These are phyloP conservation scores for Labeo catla DNA, from an alignment of 2,113 vertebrate species.

Conservation along the genomic window DNA sequence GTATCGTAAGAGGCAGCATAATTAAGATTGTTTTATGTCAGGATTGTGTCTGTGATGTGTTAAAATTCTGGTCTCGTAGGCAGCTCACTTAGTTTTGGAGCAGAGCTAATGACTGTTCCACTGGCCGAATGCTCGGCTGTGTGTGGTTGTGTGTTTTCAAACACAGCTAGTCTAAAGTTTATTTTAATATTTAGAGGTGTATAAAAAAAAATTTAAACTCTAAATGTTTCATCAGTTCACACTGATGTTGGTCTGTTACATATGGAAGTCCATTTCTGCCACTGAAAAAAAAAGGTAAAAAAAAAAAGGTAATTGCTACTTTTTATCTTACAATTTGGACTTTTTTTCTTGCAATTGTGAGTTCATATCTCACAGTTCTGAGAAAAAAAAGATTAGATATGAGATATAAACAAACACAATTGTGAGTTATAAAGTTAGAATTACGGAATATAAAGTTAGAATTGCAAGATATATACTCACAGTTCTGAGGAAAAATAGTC, in stretches of 20 bases:
- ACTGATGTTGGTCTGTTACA: not conserved
- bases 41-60: not conserved
- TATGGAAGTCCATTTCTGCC: too few relatives aligned
- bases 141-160: slow-evolving; percentile 1
- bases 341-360: too few relatives aligned
- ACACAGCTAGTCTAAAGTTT: not conserved
- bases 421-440: too few relatives aligned
- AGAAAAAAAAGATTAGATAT: too few relatives aligned
- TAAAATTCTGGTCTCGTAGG: not conserved
- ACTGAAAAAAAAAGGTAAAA: too few relatives aligned
- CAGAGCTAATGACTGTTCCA: not conserved
- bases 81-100: not conserved
- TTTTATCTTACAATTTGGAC: too few relatives aligned
- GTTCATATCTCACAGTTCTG: too few relatives aligned
- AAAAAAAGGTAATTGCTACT: too few relatives aligned
- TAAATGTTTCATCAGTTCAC: not conserved
- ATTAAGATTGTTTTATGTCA: not conserved
- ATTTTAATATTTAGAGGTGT: not conserved
- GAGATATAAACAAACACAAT: too few relatives aligned
- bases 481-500: too few relatives aligned
- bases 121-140: not conserved
- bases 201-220: not conserved
- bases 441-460: too few relatives aligned
- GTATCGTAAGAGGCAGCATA: not conserved
- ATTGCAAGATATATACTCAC: too few relatives aligned